Base-by-base conservation (phyloP, 2,797 vertebrate genomes). In the Anas acuta region DNA sequence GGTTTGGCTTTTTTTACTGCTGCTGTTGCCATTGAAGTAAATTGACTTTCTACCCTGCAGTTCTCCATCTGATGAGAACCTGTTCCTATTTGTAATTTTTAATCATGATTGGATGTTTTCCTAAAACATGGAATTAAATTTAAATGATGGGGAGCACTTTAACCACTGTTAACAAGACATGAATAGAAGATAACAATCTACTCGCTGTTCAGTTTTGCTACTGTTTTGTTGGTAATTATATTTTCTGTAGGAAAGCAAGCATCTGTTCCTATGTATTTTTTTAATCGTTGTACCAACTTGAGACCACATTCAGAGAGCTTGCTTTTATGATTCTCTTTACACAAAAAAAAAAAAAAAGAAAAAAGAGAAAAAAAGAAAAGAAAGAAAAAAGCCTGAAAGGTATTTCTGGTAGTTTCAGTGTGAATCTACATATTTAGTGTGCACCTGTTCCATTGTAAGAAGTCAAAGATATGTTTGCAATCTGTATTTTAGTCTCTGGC, bases 191-290 rank as follows among this genome's bases (percentile, higher is more conserved):
- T 49, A 41, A 28, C 51, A 84, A 10, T 66, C 58, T 79, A 16
- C 37, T 90, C 41, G 6, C 45, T 72, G 37, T 77, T 94, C 70
- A 54, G 75, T 77, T 78, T 73, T 91, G 49, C 64, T 90, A 12
- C 77, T 64, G 39, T 93, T 87, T 84, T 88, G 74, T 88, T 57
- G 87, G 81, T 89, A 90, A 80, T 80, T 93, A 65, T 88, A 33
- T 92, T 93, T 92, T 53, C 73, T 89, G 0, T 58, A 56, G 79
- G 70, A 74, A 76, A 92, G 41, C 35, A 85, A 92, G 33, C 94
- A 93, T 85, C 93, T 95, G 94, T 77, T 95, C 53, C 57, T 92
- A 39, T 21, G 77, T 66, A 23, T 53, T 84, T 91, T 86, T 88
- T 87, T 90, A 73, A 82, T 94, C 71, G 90, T 90, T 22, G 3